Evolutionary conservation across 92 coral and sea anemone genomes (phyloP).

Genomic region (Porites lobata): DNA sequence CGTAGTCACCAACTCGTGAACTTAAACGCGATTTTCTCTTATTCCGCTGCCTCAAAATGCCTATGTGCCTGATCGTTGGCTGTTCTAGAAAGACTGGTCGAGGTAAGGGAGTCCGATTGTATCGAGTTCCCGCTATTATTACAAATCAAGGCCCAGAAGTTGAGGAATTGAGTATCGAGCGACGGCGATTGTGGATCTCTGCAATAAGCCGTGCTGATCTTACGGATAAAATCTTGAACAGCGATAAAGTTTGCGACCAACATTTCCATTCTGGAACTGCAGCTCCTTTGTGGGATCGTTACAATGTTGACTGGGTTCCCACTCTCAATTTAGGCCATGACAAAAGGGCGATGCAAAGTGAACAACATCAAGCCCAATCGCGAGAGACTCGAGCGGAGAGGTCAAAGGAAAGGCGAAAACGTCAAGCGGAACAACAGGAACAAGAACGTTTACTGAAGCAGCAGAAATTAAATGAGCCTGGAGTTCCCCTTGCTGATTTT

Average conservation of each 20-base stretch:
- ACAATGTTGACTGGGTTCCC: constrained; percentile 39
- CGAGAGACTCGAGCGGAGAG: constrained; percentile 23
- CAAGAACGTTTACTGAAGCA: neutral
- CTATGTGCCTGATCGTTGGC: constrained; percentile 37
- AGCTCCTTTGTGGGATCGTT: constrained; percentile 36
- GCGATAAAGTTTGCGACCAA: constrained; percentile 24
- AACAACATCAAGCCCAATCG: constrained; percentile 7
- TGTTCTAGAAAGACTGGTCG: constrained; percentile 36
- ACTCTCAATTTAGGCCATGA: neutral
- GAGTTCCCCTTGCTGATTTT: constrained; percentile 13
- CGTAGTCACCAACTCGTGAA: constrained; percentile 30
- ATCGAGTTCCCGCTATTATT: constrained; percentile 28
- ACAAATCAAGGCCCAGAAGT: constrained; percentile 43
- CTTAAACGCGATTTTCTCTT: constrained; percentile 5
- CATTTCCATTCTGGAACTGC: constrained; percentile 38
- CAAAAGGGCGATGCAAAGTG: neutral
- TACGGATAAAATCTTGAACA: constrained; percentile 11
- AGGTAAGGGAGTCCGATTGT: constrained; percentile 20
- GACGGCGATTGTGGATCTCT: constrained; percentile 28
- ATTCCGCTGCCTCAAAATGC: constrained; percentile 28
- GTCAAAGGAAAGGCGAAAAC: constrained; percentile 21
- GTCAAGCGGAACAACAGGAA: neutral
- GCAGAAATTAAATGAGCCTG: constrained; percentile 18
- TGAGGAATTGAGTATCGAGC: constrained; percentile 18
- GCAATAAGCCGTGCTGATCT: constrained; percentile 27